Conservation (phyloP, 2,797 vertebrate genomes). For the Thaleichthys pacificus region DNA sequence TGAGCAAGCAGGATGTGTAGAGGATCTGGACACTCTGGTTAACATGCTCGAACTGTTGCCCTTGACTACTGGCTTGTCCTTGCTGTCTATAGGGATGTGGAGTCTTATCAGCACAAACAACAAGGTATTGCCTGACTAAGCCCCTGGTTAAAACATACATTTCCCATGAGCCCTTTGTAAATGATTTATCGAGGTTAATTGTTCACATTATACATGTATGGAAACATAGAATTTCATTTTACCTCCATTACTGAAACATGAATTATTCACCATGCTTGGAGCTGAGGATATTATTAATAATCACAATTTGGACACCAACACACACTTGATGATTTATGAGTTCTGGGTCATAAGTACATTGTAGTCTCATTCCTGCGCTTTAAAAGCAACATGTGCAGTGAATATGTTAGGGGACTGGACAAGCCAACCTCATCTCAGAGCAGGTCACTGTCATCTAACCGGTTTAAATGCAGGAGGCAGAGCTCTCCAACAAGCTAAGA, state of each 20-base stretch:
- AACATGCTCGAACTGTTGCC: conserved; percentile 6
- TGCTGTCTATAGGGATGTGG: neutral
- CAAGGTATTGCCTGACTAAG: neutral
- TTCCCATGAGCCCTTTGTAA: neutral
- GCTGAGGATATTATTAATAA: conserved; percentile 48
- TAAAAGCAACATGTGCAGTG: conserved; percentile 28
- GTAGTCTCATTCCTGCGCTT: conserved; percentile 29
- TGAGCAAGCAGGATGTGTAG: neutral
- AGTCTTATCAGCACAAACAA: neutral
- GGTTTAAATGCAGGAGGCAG: conserved; percentile 36
- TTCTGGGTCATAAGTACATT: conserved; percentile 24
- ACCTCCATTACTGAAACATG: conserved; percentile 1
- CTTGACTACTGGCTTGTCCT: neutral
- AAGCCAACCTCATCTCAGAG: conserved; percentile 36
- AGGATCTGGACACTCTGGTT: neutral
- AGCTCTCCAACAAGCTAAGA: conserved; percentile 55
- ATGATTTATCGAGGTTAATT: conserved; percentile 10
- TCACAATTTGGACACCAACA: conserved; percentile 43
- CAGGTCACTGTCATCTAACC: conserved; percentile 50
- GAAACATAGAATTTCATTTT: conserved; percentile 9
- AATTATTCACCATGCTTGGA: neutral
- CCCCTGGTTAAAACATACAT: neutral
- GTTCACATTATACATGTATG: conserved; percentile 12
- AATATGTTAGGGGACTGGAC: conserved; percentile 19
- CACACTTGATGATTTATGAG: conserved; percentile 56